phyloP scores from a whole-genome alignment of 1,140 invertebrate genomes.

The Solenopsis fugax region DNA sequence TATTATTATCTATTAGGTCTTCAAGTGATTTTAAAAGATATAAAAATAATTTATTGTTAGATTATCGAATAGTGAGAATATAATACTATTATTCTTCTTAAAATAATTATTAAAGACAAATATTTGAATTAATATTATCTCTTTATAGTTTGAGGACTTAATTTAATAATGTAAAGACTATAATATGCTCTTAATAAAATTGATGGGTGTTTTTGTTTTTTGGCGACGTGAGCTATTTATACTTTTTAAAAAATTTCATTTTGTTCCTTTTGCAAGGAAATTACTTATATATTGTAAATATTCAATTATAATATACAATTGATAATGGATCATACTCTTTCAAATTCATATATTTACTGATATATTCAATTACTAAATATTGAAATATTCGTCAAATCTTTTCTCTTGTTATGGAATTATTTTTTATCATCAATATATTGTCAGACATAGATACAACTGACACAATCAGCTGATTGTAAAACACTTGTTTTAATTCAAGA shows the following conservation, averaged over 20 bases:
- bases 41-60: conserved; percentile 1
- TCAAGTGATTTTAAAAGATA: conserved; percentile 11
- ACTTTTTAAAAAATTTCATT: conserved; percentile 6
- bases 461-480: conserved; percentile 9
- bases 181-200: background rate
- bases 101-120: background rate
- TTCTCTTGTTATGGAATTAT: too few species aligned
- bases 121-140: background rate
- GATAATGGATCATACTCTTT: background rate
- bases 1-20: conserved; percentile 44
- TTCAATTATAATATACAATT: background rate
- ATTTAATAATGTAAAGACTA: conserved; percentile 6
- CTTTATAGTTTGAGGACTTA: background rate
- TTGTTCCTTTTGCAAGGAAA: background rate
- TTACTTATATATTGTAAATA: conserved; percentile 6
- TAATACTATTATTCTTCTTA: background rate
- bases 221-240: background rate
- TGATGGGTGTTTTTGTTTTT: background rate
- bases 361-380: conserved; percentile 1
- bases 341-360: background rate
- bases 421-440: conserved; percentile 20
- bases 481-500: conserved; percentile 3
- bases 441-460: conserved; percentile 3
- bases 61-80: background rate
- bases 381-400: background rate